These are phyloP conservation scores for Bembecia ichneumoniformis DNA, from an alignment of 2,888 invertebrate species.

Conservation along the genomic window DNA sequence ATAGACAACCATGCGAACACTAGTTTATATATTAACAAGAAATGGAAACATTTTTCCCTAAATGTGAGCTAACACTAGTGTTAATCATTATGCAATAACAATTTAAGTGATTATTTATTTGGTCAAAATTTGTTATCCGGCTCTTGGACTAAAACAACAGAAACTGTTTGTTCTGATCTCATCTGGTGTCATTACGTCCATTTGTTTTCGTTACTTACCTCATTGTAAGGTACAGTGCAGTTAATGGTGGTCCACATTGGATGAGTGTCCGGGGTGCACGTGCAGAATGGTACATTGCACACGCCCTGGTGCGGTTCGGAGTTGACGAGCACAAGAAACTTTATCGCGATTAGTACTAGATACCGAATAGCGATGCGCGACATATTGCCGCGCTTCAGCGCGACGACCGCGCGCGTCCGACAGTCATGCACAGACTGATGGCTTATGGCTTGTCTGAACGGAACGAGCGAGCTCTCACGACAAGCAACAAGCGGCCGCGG, in stretches of 20 bases:
- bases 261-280: slow-evolving; percentile 69
- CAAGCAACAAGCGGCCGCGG: slow-evolving; percentile 13
- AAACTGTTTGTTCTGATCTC: background rate
- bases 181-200: slow-evolving; percentile 30
- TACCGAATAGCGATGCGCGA: slow-evolving; percentile 43
- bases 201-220: slow-evolving; percentile 67
- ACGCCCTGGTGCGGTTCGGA: slow-evolving; percentile 35
- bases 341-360: slow-evolving; percentile 15
- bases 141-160: background rate
- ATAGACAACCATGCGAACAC: too few species aligned
- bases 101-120: too few species aligned
- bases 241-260: slow-evolving; percentile 75
- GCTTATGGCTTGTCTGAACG: background rate
- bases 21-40: too few species aligned
- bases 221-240: slow-evolving; percentile 73
- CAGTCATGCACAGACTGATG: slow-evolving; percentile 45
- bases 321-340: slow-evolving; percentile 10
- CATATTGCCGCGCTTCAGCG: slow-evolving; percentile 57
- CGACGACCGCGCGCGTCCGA: slow-evolving; percentile 42
- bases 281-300: slow-evolving; percentile 73
- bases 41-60: too few species aligned
- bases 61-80: too few species aligned
- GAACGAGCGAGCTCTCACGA: slow-evolving; percentile 8
- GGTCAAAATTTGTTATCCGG: too few species aligned
- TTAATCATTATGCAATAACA: too few species aligned